phyloP scores from a whole-genome alignment of 2,113 vertebrate species.

The Protobothrops flavoviridis region DNA sequence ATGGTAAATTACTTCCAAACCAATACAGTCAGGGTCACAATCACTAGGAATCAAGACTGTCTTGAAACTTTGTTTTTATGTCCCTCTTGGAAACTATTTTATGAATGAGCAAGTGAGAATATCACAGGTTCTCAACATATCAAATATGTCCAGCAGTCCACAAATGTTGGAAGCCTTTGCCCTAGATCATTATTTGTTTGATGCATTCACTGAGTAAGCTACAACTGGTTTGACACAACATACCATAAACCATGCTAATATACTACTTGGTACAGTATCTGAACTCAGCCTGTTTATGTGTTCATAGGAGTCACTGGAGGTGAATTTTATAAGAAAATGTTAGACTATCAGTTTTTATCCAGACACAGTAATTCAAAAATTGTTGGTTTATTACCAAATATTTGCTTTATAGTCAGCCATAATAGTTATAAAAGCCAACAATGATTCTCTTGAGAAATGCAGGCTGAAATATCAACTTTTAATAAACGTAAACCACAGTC shows the following conservation, averaged over 20 bases:
- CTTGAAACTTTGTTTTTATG: background rate
- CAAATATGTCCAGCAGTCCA: background rate
- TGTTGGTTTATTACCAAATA: slow-evolving; percentile 61
- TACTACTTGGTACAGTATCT: background rate
- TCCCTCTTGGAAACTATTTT: background rate
- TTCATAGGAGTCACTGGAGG: background rate
- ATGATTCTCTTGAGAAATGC: slow-evolving; percentile 62
- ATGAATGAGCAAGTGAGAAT: background rate
- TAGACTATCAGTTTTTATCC: background rate
- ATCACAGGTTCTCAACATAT: background rate
- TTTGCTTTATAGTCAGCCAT: slow-evolving; percentile 68
- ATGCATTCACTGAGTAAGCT: background rate
- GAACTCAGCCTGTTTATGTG: background rate
- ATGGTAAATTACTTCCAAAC: background rate
- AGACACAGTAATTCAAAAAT: slow-evolving; percentile 9
- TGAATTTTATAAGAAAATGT: background rate
- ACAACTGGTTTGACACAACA: background rate
- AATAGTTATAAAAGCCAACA: slow-evolving; percentile 51
- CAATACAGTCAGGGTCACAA: background rate
- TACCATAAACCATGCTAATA: background rate
- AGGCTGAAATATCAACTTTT: slow-evolving; percentile 59
- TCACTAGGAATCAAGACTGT: background rate
- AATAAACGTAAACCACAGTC: slow-evolving; percentile 61
- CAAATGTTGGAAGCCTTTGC: background rate
- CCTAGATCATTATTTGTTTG: background rate